phyloP scores from a whole-genome alignment of 2,113 vertebrate species.

The Benitochromis conjunctus region DNA sequence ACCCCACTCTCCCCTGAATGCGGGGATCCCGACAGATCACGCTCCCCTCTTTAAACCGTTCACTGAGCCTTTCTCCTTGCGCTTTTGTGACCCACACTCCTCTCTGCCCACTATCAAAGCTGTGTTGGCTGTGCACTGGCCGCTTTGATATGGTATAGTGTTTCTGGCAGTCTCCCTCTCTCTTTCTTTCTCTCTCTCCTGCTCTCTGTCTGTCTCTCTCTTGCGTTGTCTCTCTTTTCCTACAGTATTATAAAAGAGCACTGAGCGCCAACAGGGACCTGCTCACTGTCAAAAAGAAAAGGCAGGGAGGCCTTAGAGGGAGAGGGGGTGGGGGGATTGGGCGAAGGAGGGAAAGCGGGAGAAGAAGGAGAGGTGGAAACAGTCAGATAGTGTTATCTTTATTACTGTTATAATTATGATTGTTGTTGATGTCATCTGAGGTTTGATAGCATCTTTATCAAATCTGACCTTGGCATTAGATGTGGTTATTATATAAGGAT shows the following conservation, averaged over 20 bases:
- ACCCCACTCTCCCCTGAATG: conserved; percentile 1
- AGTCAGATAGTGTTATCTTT: neutral
- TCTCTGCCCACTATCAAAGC: conserved; percentile 57
- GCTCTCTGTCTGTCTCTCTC: neutral
- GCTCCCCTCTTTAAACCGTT: conserved; percentile 46
- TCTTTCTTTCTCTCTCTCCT: neutral
- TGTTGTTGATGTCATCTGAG: neutral
- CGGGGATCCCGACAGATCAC: conserved; percentile 45
- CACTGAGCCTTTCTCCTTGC: conserved; percentile 22
- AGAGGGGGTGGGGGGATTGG: neutral
- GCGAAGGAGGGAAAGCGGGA: neutral
- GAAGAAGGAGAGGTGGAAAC: neutral
- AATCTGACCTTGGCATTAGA: neutral
- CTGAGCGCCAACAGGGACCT: conserved; percentile 56
- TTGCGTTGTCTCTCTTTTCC: conserved; percentile 27
- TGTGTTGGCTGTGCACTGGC: conserved; percentile 44
- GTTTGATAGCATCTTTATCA: neutral
- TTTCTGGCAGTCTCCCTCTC: conserved; percentile 56
- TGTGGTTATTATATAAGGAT: neutral
- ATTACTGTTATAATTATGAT: neutral
- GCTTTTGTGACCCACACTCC: conserved; percentile 43
- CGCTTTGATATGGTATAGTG: conserved; percentile 61
- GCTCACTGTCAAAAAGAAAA: conserved; percentile 62
- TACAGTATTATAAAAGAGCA: conserved; percentile 60
- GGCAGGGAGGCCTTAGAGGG: conserved; percentile 56